Evolutionary conservation across 1,140 invertebrate species (phyloP), one percentile per base, ranked within the genome.

Genomic region (Homarus americanus): DNA sequence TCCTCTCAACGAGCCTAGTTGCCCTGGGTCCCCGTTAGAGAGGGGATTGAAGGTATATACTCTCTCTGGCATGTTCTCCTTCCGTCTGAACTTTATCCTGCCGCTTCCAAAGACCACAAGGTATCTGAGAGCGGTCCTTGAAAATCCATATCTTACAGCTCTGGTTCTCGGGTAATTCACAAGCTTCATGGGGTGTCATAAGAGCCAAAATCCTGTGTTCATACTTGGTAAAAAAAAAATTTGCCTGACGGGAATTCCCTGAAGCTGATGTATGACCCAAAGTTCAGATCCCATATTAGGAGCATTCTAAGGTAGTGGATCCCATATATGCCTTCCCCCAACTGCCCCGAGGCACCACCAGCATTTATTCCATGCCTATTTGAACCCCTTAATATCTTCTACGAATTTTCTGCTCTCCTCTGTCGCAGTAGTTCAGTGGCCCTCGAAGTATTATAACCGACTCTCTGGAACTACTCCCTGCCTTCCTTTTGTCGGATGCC

Each of bases 281-380:
- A 63, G 49, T 87, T 87, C 86, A 87, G 75, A 87, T 78, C 41
- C 73, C 75, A 76, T 78, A 32, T 58, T 87, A 87, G 86, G 86
- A 87, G 75, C 86, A 87, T 87, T 87, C 75, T 79, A 87, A 79
- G 86, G 86, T 87, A 87, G 86, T 87, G 86, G 86, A 87, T 66
- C 86, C 86, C 86, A 87, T 78, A 69, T 87, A 36, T 87, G 41
- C 49, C 86, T 87, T 58, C 86, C 86, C 85, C 75, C 76, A 87
- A 63, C 86, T 87, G 86, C 86, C 86, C 86, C 53, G 53, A 80
- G 76, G 86, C 86, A 79, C 58, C 76, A 79, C 58, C 76, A 66
- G 58, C 53, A 69, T 79, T 87, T 78, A 78, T 79, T 87, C 76
- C 86, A 87, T 69, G 76, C 75, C 86, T 79, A 78, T 69, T 69